Base-by-base conservation (phyloP, 2,888 invertebrate species). In the Chloromyia formosa region DNA sequence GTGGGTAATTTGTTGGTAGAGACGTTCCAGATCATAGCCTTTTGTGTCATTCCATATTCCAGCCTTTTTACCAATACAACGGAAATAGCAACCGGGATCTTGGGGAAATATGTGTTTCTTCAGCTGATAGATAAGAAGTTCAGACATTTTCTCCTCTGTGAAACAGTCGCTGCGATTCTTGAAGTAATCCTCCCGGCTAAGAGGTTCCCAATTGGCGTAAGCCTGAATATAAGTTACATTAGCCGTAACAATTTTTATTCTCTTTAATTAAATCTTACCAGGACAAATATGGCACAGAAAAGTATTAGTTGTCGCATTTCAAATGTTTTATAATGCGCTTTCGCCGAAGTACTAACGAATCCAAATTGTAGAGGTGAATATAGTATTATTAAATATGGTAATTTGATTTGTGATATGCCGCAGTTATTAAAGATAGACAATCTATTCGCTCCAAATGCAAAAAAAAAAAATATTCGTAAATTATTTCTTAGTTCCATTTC, bases 41-140 rank as follows among this genome's bases (percentile, higher is more conserved):
- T n/a, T 64, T 2, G 40, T 18, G 18, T 64, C 64, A 42, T 64
- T 16, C 64, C 64, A 64, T 16, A 40, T 18, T 9, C 64, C 64
- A 16, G 42, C 18, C 23, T 64, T 64, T 5, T 16, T 20, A 9
- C 18, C 64, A 20, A 64, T 42, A 18, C 64, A 64, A 3, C 64
- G 64, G 12, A 42, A 64, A 64, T 64, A 64, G 42, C 64, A 64
- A 23, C 42, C 42, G 2, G 42, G 42, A n/a, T 64, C 18, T 1
- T 64, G 5, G n/a, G 64, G 64, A 42, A 42, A 42, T 10, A 40
- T 9, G 9, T 42, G 9, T 12, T 10, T 42, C 42, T 64, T 64
- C 40, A 64, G 18, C 20, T 22, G 12, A 9, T 16, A 5, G 1
- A 10, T 7, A 18, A 40, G 40, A 40, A 16, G 42, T 22, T 64